Percentiles rank a stretch among this genome's conserved stretches.
Evolutionary conservation across 30 jellyfish, hydroid and myxozoan genomes (phyloP).

Genomic region (Clytia hemisphaerica): DNA sequence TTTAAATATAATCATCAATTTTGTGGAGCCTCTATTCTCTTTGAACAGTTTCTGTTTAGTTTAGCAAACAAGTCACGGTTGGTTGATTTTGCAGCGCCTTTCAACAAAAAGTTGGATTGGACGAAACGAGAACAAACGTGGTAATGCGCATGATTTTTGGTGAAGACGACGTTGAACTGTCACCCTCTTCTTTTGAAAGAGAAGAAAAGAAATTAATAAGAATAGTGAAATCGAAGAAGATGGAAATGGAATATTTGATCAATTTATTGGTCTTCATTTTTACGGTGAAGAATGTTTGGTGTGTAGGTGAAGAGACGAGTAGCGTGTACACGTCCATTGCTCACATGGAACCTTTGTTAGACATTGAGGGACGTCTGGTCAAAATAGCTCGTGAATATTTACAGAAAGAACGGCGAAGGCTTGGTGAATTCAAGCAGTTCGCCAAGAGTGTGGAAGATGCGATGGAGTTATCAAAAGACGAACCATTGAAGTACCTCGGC

Average conservation of each 20-base stretch:
- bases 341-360: slow-evolving; percentile 62
- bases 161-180: too few relatives aligned
- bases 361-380: slow-evolving; percentile 54
- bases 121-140: too few relatives aligned
- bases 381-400: slow-evolving; percentile 59
- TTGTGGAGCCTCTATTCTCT: too few relatives aligned
- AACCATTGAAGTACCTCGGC: slow-evolving; percentile 69
- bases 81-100: too few relatives aligned
- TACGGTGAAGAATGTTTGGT: background rate
- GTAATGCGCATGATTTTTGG: too few relatives aligned
- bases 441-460: slow-evolving; percentile 75
- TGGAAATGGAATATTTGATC: background rate
- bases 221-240: too few relatives aligned
- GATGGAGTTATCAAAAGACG: slow-evolving; percentile 55
- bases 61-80: too few relatives aligned
- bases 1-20: too few relatives aligned
- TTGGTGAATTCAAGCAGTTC: slow-evolving; percentile 63
- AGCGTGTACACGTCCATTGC: slow-evolving; percentile 59
- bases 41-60: too few relatives aligned
- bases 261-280: too few relatives aligned
- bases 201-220: background rate
- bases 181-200: too few relatives aligned
- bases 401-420: slow-evolving; percentile 40
- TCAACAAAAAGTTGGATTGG: too few relatives aligned
- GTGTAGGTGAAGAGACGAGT: background rate